Base-by-base conservation (phyloP, 1,140 invertebrate species). In the Metaphire vulgaris region DNA sequence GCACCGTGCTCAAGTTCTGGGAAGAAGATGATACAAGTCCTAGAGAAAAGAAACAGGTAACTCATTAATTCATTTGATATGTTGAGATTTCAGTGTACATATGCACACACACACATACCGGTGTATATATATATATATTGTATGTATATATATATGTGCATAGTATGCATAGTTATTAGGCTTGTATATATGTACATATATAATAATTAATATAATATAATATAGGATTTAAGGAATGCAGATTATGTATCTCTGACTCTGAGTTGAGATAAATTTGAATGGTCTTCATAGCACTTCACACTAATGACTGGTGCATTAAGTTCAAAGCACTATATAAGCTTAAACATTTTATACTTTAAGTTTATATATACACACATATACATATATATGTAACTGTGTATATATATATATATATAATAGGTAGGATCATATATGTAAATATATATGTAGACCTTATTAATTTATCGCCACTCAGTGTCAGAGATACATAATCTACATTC, bases 1-100 rank as follows among this genome's bases (percentile, higher is more conserved):
- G 41, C 41, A 12, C 41, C 41, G 21, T 56, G 41, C 41, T 56
- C 41, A 6, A 94, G 92, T 83, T 93, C 92, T 80, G 92, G 91
- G 92, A 93, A 76, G 92, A 93, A 78, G 92, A 93, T 83, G 91
- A 92, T 80, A 87, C 91, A 0, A 92, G 94, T 76, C 94, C 94
- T 0, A 89, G 93, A 69, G 93, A 96, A 81, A 95, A 95, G 85
- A 87, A 89, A 15, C 85, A 86, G 84, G 85, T 86, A 77, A 70
- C 74, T 66, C 16, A 15, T 70, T n/a, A n/a, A n/a, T n/a, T n/a
- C n/a, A n/a, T n/a, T n/a, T n/a, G n/a, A 56, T 21, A 56, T 56
- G 41, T 21, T 12, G 6, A 56, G 6, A 56, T 21, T 12, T 56
- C 6, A 21, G 21, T 56, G 21, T 56, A 56, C 21, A 56, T 56